These are phyloP conservation scores for Diprion similis DNA, from an alignment of 1,140 invertebrate species.

Conservation along the genomic window DNA sequence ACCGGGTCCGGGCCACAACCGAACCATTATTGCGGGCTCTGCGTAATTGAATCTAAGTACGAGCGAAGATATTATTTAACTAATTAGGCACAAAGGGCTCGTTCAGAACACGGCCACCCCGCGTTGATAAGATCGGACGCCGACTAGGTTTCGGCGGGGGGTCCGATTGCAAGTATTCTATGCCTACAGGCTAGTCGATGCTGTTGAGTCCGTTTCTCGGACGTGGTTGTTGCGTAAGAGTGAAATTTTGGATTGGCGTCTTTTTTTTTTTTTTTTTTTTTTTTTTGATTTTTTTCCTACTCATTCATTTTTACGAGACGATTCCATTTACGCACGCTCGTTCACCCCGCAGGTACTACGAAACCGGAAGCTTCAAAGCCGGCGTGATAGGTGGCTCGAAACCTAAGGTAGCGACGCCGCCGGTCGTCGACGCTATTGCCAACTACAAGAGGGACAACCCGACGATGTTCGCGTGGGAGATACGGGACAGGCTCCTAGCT, in stretches of 20 bases:
- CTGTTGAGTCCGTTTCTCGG: not conserved
- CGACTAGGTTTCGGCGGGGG: conserved; percentile 21
- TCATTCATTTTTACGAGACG: not conserved
- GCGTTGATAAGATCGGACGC: conserved; percentile 45
- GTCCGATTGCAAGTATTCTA: conserved; percentile 5
- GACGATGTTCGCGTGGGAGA: conserved; percentile 99
- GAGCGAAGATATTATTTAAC: conserved; percentile 61
- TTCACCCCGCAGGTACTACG: conserved; percentile 83
- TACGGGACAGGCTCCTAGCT: conserved; percentile 92
- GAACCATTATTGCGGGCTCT: conserved; percentile 54
- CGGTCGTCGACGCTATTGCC: conserved; percentile 97
- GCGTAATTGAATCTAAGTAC: conserved; percentile 61
- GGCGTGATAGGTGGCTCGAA: conserved; percentile 99
- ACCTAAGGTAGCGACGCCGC: conserved; percentile 98
- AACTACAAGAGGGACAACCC: conserved; percentile 99
- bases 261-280: too few species aligned
- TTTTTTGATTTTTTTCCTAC: not conserved
- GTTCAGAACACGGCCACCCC: conserved; percentile 45
- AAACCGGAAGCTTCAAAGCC: conserved; percentile 98
- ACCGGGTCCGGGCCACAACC: conserved; percentile 40
- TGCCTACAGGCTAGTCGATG: not conserved
- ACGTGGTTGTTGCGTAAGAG: not conserved
- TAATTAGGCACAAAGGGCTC: conserved; percentile 60
- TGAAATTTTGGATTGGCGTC: not conserved
- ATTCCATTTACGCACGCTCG: not conserved